Percentiles rank a stretch among this genome's conserved stretches.
These are phyloP conservation scores for Amniataba percoides DNA, from an alignment of 2,797 vertebrate genomes.

Conservation along the genomic window DNA sequence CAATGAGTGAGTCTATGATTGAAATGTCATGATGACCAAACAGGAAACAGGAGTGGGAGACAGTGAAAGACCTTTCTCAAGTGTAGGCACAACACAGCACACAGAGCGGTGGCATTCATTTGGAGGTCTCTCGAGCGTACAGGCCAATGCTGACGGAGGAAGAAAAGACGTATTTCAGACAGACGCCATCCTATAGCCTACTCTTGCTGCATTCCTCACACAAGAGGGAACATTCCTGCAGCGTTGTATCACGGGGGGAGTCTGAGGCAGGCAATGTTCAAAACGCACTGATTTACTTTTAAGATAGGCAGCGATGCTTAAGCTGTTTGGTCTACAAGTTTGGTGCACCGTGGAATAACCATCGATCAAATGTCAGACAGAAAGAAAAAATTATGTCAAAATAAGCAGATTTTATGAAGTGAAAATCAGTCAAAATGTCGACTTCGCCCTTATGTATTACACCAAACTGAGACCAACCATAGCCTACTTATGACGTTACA, in stretches of 20 bases:
- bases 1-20: conserved; percentile 43
- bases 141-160: conserved; percentile 42
- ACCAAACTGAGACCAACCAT: conserved; percentile 10
- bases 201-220: conserved; percentile 77
- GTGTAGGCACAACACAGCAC: conserved; percentile 38
- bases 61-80: conserved; percentile 53
- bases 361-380: conserved; percentile 7
- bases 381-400: conserved; percentile 1
- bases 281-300: conserved; percentile 43
- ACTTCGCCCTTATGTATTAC: conserved; percentile 17
- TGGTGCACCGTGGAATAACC: not conserved
- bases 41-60: conserved; percentile 64
- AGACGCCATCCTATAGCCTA: conserved; percentile 68
- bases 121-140: conserved; percentile 45
- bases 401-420: not conserved
- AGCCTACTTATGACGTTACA: conserved; percentile 6
- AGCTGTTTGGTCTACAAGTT: conserved; percentile 4
- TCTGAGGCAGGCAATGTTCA: conserved; percentile 62
- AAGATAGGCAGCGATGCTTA: conserved; percentile 16
- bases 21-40: conserved; percentile 60
- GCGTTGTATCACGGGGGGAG: conserved; percentile 71
- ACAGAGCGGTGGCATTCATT: conserved; percentile 59
- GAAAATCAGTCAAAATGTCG: not conserved
- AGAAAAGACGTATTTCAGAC: conserved; percentile 66
- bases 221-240: conserved; percentile 80